Percentiles rank a stretch among this genome's conserved stretches.
Conservation (phyloP, 2,113 vertebrate species). For the Paradoxurus hermaphroditus region DNA sequence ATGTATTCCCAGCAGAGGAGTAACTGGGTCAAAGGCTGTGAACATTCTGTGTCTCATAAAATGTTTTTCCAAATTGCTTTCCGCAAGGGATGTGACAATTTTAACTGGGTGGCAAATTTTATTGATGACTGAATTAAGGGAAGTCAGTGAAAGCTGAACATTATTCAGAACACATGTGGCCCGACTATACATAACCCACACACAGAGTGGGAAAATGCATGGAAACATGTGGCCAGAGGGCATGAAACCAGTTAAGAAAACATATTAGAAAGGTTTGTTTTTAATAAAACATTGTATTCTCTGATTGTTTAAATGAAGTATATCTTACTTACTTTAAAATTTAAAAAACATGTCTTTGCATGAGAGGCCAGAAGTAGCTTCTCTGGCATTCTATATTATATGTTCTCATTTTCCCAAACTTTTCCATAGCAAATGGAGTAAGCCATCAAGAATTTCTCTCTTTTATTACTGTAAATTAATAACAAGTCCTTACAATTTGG, state of each 20-base stretch:
- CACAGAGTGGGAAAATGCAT: not conserved
- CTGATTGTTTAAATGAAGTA: slow-evolving; percentile 1
- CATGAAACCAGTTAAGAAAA: not conserved
- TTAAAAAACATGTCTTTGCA: not conserved
- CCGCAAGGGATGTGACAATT: not conserved
- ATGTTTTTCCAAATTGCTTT: slow-evolving; percentile 60
- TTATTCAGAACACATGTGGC: not conserved
- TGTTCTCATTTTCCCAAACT: not conserved
- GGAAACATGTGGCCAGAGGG: not conserved
- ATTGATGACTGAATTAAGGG: slow-evolving; percentile 40
- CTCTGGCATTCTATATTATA: not conserved
- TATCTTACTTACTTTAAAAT: slow-evolving; percentile 19
- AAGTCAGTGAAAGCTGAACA: slow-evolving; percentile 34
- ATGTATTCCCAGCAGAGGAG: slow-evolving; percentile 36
- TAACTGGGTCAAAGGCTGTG: slow-evolving; percentile 57
- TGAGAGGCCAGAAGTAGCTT: not conserved
- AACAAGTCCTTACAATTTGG: not conserved
- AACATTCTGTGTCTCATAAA: slow-evolving; percentile 52
- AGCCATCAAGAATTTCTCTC: not conserved
- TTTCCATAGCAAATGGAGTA: not conserved
- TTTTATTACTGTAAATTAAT: slow-evolving; percentile 21
- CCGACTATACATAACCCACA: not conserved
- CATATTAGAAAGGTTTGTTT: not conserved
- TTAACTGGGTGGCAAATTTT: slow-evolving; percentile 46
- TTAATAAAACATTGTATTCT: not conserved